Base-by-base conservation (phyloP, 2,888 invertebrate genomes). In the Leucophenga maculata region DNA sequence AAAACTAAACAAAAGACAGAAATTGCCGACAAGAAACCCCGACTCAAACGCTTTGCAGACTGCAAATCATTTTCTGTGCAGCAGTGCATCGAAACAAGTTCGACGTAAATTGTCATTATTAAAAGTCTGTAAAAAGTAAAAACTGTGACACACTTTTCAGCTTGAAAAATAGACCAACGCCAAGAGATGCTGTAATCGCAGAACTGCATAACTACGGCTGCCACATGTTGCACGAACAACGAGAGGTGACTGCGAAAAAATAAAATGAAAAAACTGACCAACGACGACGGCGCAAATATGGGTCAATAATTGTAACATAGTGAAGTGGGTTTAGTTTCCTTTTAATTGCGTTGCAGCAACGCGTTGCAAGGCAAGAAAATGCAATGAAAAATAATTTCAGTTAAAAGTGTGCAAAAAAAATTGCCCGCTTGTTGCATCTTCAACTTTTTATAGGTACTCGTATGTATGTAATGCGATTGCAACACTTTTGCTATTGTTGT, bases 281-380 rank as follows among this genome's bases (percentile, higher is more conserved):
- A 65, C 14, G 52, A 18, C 65, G 6, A 26, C 48, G 13, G 31
- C 26, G 52, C 65, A 46, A 64, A 50, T 50, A 50, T 50, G 50
- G 50, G 50, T 50, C 50, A 50, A 50, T 13, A 50, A 50, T 11
- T 39, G 8, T 11, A 39, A 39, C 39, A 8, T 1, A 39, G 39
- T 39, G 8, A 39, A 39, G 39, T 39, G 39, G 8, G 39, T 39
- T 39, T 39, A 39, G 39, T 39, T 39, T 39, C 39, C 1, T 39
- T 78, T 78, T 77, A 77, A 77, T 76, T 74, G 65, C 71, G 52
- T 71, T 76, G 78, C 78, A 77, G 78, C 78, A 77, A 77, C 48
- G 48, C 46, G 46, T 13, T 11, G 22, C 22, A 55, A 32, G n/a
- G 26, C 32, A 2, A 60, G 6, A 60, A 60, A 32, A 22, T 6